Conservation (phyloP, 2,797 vertebrate species). For the Odontamblyopus lacepedii region DNA sequence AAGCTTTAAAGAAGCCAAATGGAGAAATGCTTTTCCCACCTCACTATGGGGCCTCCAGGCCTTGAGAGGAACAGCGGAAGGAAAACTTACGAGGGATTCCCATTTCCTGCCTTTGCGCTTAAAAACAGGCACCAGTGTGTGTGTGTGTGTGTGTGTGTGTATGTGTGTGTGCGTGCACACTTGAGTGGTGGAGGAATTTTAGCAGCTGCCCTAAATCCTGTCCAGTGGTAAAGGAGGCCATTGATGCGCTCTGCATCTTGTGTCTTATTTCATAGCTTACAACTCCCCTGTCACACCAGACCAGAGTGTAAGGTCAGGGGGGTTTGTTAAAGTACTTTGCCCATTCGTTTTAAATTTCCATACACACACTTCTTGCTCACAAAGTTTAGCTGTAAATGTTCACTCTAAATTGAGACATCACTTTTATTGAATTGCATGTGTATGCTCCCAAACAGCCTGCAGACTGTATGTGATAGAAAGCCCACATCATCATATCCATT, state of each 20-base stretch:
- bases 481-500: conserved; percentile 56
- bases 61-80: conserved; percentile 74
- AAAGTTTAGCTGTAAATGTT: conserved; percentile 11
- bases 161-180: conserved; percentile 30
- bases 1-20: conserved; percentile 54
- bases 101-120: conserved; percentile 70
- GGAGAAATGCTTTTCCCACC: conserved; percentile 67
- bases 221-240: conserved; percentile 62
- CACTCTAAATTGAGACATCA: neutral
- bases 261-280: conserved; percentile 14
- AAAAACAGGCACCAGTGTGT: conserved; percentile 58
- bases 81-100: conserved; percentile 77
- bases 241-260: conserved; percentile 52
- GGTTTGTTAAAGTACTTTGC: conserved; percentile 4
- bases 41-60: conserved; percentile 54
- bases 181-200: conserved; percentile 72
- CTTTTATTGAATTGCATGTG: conserved; percentile 28
- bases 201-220: conserved; percentile 77
- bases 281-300: conserved; percentile 7
- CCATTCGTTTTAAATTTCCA: conserved; percentile 5
- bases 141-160: conserved; percentile 47
- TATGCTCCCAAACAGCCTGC: conserved; percentile 33
- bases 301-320: neutral
- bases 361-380: conserved; percentile 7
- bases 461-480: conserved; percentile 21